Base-by-base conservation (phyloP, 2,888 invertebrate genomes). In the Pseudococcus viburni region DNA sequence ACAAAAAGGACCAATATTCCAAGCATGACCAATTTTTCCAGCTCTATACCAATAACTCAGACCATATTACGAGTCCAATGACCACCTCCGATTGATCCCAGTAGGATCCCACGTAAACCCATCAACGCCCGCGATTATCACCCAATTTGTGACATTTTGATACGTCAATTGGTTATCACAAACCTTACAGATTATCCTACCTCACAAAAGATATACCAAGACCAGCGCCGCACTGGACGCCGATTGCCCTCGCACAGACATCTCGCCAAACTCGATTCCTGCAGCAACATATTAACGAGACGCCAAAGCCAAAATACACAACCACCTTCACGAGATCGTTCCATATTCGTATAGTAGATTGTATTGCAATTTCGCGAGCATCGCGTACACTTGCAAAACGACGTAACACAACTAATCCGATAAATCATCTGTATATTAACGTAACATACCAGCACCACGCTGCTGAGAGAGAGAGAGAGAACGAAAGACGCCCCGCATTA, bases 291-390 rank as follows among this genome's bases (percentile, higher is more conserved):
- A 22, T 19, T 64, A 64, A 64, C 64, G 22, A 64, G 64, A 64
- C 64, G 22, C 22, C 64, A 64, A 64, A 64, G 22, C 64, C 64
- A 64, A 64, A 64, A 64, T 22, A 22, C 64, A 64, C 22, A 64
- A 22, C 64, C 64, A 64, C 64, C 64, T 64, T 64, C 22, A 64
- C 22, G 22, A 19, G 0, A 11, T 0, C 55, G 22, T 64, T 64
- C 64, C 64, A 64, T 22, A 64, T 64, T 64, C 19, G 22, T 64
- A 19, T n/a, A 33, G 26, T 3, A 33, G n/a, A 59, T 59, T n/a
- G 59, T 22, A 64, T n/a, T 9, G 64, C 15, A 64, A 64, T 64
- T 64, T 64, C 64, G 22, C 64, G 64, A 64, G 7, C 4, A 64
- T 64, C 22, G 11, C 64, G 15, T 22, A 22, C 64, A 22, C 64